Percentiles rank a stretch among this genome's conserved stretches.
These are phyloP conservation scores for Drosophila kohkoa DNA, from an alignment of 1,140 invertebrate species.

Conservation along the genomic window DNA sequence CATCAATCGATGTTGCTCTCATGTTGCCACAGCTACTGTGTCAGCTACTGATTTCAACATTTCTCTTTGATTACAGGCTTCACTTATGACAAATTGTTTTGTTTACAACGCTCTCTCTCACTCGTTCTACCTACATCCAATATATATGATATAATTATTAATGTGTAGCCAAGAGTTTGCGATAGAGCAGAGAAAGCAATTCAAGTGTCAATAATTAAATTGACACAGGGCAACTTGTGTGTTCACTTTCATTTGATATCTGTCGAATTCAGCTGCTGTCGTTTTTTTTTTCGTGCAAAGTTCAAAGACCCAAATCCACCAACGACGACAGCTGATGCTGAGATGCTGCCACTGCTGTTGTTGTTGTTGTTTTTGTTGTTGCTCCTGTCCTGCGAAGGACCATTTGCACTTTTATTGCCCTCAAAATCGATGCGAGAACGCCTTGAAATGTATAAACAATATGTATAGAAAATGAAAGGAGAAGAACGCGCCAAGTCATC, in stretches of 20 bases:
- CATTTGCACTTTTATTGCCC: constrained; percentile 75
- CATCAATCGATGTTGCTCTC: constrained; percentile 32
- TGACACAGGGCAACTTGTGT: background rate
- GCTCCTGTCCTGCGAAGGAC: constrained; percentile 48
- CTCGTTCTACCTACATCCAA: background rate
- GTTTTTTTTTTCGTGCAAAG: constrained; percentile 7
- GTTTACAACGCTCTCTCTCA: background rate
- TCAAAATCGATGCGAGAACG: constrained; percentile 57
- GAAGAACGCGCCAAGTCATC: constrained; percentile 65
- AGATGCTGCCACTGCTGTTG: constrained; percentile 17
- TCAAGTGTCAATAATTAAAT: constrained; percentile 25
- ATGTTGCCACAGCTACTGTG: constrained; percentile 33
- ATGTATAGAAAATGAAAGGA: constrained; percentile 38
- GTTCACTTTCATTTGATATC: constrained; percentile 40
- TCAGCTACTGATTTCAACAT: constrained; percentile 1
- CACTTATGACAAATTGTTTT: constrained; percentile 5
- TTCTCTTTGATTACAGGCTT: background rate
- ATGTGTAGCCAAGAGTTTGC: background rate
- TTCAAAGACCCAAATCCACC: constrained; percentile 50
- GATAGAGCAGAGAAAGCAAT: background rate
- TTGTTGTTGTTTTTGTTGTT: constrained; percentile 14
- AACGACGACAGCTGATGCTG: constrained; percentile 54
- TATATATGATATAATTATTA: constrained; percentile 3
- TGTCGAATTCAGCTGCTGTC: constrained; percentile 43
- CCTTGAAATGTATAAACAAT: constrained; percentile 62